These are phyloP conservation scores for Campoplex nolae DNA, from an alignment of 2,888 invertebrate genomes.

Conservation along the genomic window DNA sequence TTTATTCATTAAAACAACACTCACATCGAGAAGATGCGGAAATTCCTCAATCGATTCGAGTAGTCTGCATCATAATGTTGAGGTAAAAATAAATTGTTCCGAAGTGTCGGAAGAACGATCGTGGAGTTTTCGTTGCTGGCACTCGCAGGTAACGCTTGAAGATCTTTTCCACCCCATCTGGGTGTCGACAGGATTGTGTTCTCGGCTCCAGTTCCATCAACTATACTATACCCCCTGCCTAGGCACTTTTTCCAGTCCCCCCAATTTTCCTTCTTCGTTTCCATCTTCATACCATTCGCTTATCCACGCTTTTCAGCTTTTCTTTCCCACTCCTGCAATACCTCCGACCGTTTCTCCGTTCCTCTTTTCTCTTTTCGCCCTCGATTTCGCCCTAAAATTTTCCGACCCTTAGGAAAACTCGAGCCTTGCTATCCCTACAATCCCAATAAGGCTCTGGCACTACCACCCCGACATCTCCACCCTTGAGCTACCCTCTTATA, in stretches of 20 bases:
- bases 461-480: constrained; percentile 73
- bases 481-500: constrained; percentile 65
- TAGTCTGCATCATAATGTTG: constrained; percentile 9
- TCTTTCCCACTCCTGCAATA: constrained; percentile 52
- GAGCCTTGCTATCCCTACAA: constrained; percentile 75
- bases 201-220: constrained; percentile 80
- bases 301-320: constrained; percentile 63
- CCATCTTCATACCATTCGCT: constrained; percentile 57
- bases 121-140: constrained; percentile 46
- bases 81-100: constrained; percentile 62
- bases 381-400: constrained; percentile 59
- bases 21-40: not conserved
- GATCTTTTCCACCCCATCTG: constrained; percentile 76
- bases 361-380: constrained; percentile 50
- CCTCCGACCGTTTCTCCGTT: constrained; percentile 50
- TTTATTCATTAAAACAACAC: not conserved
- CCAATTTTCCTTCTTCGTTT: constrained; percentile 64
- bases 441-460: constrained; percentile 81
- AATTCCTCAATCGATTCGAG: constrained; percentile 52
- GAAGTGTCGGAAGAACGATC: constrained; percentile 29
- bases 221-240: constrained; percentile 69
- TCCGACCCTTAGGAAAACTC: constrained; percentile 81
- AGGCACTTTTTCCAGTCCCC: constrained; percentile 67
- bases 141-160: constrained; percentile 75
- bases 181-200: constrained; percentile 80